Base-by-base conservation (phyloP, 2,113 vertebrate species). In the Peromyscus californicus region DNA sequence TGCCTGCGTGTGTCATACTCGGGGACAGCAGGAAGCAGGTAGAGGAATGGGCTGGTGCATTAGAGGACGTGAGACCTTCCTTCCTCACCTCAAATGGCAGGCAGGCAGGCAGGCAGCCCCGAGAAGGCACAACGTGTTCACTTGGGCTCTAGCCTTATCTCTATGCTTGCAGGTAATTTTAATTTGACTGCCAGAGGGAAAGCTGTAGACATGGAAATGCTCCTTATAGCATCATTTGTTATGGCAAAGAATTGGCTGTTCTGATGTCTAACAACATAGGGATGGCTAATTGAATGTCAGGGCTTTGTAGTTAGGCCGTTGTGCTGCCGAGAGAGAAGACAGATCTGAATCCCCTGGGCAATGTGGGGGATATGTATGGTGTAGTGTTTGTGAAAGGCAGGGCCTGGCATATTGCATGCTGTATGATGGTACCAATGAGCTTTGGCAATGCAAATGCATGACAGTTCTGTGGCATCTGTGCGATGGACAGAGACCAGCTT, bases 321-420 rank as follows among this genome's bases (percentile, higher is more conserved):
- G 4, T 9, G 13, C 59, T 16, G 89, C 65, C 31, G 2, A 45
- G 9, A 79, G 36, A 61, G n/a, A 2, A 1, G 29, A n/a, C 3
- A 8, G 4, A 11, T 36, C 19, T 0, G 57, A 39, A 54, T 76
- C 31, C 22, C 1, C 0, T 0, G 16, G 42, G 45, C 72, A 54
- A 13, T 33, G 0, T 2, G 36, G 69, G 39, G 9, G 12, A 16
- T 1, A 3, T 3, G 11, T 65, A 11, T 85, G 39, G 5, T 1
- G 1, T 0, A 1, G 83, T 11, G 0, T 63, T 42, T 24, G 7
- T 7, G 65, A 21, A 21, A 67, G n/a, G 82, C 31, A 31, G 84
- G 29, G 17, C 19, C 42, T 48, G 26, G 29, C 26, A 13, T 36
- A 70, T 51, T 6, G 1, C 15, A 0, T 0, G 33, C 1, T 17